Conservation (phyloP, 2,888 invertebrate species). For the Spilarctia lutea region DNA sequence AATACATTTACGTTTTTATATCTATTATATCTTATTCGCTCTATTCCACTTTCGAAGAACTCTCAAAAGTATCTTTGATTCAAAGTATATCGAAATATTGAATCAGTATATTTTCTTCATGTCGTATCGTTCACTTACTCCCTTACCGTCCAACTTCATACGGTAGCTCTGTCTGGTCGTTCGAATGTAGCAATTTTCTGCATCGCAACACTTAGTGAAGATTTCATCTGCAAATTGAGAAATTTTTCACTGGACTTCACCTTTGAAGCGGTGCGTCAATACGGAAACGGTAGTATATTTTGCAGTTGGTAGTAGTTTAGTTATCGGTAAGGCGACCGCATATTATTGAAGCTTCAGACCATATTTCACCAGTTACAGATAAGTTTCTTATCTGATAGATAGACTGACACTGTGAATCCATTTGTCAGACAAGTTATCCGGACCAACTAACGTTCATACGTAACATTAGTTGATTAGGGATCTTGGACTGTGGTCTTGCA, state of each 20-base stretch:
- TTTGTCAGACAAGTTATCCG: no score
- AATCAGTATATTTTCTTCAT: neutral
- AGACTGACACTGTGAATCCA: no score
- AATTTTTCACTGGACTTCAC: conserved; percentile 47
- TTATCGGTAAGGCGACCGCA: neutral
- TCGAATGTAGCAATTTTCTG: conserved; percentile 67
- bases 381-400: no score
- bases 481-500: neutral
- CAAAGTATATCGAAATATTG: neutral
- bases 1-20: no score
- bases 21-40: no score
- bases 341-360: no score
- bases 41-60: neutral
- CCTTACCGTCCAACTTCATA: neutral
- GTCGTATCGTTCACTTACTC: neutral
- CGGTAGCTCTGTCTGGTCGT: conserved; percentile 19
- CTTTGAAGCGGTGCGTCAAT: conserved; percentile 38
- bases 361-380: no score
- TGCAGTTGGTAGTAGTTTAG: neutral
- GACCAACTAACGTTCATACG: neutral
- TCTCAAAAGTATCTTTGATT: neutral
- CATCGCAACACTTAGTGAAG: conserved; percentile 60
- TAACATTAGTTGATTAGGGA: neutral
- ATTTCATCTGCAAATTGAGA: conserved; percentile 66
- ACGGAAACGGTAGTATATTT: conserved; percentile 29